phyloP scores from a whole-genome alignment of 2,113 vertebrate species.

The Plecotus auritus region DNA sequence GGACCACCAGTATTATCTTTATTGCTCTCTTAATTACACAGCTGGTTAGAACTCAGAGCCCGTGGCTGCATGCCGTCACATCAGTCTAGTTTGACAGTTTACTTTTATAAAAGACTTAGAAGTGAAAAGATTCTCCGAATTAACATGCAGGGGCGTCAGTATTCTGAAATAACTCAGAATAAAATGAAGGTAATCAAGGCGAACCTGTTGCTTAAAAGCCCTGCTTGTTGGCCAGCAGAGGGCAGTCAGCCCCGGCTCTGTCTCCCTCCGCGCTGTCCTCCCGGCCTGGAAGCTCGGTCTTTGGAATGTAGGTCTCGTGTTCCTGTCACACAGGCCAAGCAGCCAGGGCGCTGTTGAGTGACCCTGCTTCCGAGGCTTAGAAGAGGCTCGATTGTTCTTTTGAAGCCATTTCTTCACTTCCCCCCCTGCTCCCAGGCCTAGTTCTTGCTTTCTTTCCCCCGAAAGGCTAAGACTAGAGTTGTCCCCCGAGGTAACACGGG shows the following conservation, averaged over 20 bases:
- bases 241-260: slow-evolving; percentile 5
- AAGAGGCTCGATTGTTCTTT: not conserved
- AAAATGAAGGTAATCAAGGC: not conserved
- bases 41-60: not conserved
- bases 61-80: not conserved
- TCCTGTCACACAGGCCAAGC: not conserved
- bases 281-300: not conserved
- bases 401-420: not conserved
- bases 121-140: not conserved
- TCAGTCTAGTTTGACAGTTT: not conserved
- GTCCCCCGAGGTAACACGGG: not conserved
- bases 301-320: not conserved
- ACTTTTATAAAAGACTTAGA: not conserved
- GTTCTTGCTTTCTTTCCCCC: not conserved
- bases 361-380: not conserved
- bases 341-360: not conserved
- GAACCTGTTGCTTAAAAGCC: not conserved
- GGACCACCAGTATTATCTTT: not conserved
- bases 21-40: not conserved
- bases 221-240: slow-evolving; percentile 59
- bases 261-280: not conserved
- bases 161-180: not conserved
- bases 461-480: not conserved
- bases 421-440: not conserved
- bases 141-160: not conserved